phyloP scores from a whole-genome alignment of 2,113 vertebrate genomes.

The Manacus vitellinus region DNA sequence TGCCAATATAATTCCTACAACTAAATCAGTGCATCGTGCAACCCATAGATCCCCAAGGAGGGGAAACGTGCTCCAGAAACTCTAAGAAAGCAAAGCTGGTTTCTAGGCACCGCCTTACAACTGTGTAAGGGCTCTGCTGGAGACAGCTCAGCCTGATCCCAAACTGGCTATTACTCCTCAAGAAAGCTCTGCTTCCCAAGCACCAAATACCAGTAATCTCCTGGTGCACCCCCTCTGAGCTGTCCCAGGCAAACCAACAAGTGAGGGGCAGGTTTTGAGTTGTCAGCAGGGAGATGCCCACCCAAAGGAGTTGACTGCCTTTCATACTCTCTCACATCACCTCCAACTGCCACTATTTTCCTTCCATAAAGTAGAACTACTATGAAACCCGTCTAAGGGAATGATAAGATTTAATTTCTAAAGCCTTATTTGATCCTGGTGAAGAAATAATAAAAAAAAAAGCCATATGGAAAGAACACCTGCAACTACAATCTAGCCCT shows the following conservation, averaged over 20 bases:
- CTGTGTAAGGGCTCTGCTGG: background rate
- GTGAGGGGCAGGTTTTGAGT: background rate
- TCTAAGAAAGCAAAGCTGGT: background rate
- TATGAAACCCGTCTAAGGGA: background rate
- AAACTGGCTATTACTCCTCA: background rate
- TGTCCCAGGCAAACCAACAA: background rate
- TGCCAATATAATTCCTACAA: slow-evolving; percentile 7
- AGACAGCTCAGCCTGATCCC: background rate
- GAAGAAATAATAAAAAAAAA: background rate
- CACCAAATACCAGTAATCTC: background rate
- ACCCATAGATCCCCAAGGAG: background rate
- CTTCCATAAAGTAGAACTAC: background rate
- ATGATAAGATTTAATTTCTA: background rate
- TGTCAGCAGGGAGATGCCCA: background rate
- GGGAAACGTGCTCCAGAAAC: background rate
- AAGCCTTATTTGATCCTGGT: background rate
- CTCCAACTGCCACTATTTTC: background rate
- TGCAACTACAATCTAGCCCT: slow-evolving; percentile 22
- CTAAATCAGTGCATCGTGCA: background rate
- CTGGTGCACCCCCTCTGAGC: background rate
- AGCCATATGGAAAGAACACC: slow-evolving; percentile 22
- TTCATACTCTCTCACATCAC: background rate
- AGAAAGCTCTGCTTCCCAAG: background rate
- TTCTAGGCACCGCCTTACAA: background rate
- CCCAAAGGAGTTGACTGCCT: background rate